Conservation (phyloP, 2,888 invertebrate genomes). For the Tachina fera region DNA sequence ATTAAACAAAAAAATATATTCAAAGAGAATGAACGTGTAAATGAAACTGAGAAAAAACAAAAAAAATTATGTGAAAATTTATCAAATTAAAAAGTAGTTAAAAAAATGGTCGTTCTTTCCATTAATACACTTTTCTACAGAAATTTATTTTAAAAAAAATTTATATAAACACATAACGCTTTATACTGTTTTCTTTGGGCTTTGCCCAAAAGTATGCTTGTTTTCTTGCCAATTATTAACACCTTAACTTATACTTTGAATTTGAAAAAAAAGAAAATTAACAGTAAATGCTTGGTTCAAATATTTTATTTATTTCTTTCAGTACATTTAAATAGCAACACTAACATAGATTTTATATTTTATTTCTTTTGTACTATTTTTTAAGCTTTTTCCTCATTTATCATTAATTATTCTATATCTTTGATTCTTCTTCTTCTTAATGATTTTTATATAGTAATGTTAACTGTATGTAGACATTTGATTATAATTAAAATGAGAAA, state of each 20-base stretch:
- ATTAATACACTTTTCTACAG: constrained; percentile 39
- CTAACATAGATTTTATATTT: constrained; percentile 30
- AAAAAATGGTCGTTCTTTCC: constrained; percentile 4
- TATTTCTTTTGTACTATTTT: constrained; percentile 20
- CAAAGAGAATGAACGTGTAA: not conserved
- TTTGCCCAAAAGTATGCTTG: constrained; percentile 55
- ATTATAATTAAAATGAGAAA: not conserved
- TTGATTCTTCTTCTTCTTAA: constrained; percentile 1
- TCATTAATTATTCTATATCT: constrained; percentile 22
- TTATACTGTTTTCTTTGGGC: constrained; percentile 36
- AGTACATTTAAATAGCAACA: constrained; percentile 49
- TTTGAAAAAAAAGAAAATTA: not conserved
- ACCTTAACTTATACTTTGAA: constrained; percentile 32
- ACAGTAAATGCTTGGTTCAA: constrained; percentile 13
- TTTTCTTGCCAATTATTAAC: constrained; percentile 13
- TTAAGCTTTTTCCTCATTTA: constrained; percentile 43
- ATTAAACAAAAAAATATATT: not conserved
- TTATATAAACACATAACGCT: constrained; percentile 7
- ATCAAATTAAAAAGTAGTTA: constrained; percentile 4
- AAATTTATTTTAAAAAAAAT: constrained; percentile 22
- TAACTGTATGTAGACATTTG: constrained; percentile 60
- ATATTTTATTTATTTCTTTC: constrained; percentile 14
- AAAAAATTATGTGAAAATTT: constrained; percentile 20
- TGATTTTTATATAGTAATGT: constrained; percentile 11
- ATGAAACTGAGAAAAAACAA: constrained; percentile 24